phyloP scores from a whole-genome alignment of 2,888 invertebrate species.

The Mellilla xanthometata region DNA sequence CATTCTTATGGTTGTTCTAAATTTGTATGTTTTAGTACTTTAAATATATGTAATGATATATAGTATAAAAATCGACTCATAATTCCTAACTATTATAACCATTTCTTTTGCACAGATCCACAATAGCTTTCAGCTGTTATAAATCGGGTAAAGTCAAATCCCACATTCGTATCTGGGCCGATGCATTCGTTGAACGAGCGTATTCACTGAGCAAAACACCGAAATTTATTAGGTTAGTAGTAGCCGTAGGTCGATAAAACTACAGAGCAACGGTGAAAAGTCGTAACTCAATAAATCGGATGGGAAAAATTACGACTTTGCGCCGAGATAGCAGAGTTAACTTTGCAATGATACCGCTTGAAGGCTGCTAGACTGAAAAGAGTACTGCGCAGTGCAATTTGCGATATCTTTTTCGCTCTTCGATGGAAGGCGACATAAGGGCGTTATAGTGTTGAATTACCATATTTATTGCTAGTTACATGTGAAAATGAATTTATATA shows the following conservation, averaged over 20 bases:
- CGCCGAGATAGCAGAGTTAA: constrained; percentile 61
- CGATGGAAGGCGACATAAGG: constrained; percentile 79
- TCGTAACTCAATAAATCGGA: constrained; percentile 63
- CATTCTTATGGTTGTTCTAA: no score
- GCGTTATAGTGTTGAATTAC: constrained; percentile 79
- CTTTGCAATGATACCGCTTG: constrained; percentile 56
- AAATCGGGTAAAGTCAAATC: constrained; percentile 64
- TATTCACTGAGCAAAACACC: constrained; percentile 81
- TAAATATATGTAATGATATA: no score
- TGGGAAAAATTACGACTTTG: constrained; percentile 66
- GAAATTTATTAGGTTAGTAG: constrained; percentile 83
- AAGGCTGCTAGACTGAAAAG: constrained; percentile 76
- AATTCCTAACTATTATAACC: constrained; percentile 14
- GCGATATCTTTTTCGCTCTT: constrained; percentile 81
- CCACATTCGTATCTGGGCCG: constrained; percentile 75
- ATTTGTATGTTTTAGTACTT: no score
- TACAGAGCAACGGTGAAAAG: constrained; percentile 59
- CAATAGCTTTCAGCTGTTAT: constrained; percentile 44
- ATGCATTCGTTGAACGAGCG: constrained; percentile 78
- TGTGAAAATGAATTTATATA: constrained; percentile 76
- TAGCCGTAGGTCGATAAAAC: constrained; percentile 82
- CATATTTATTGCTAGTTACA: constrained; percentile 81
- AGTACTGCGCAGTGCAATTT: constrained; percentile 81
- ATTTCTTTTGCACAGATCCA: constrained; percentile 28
- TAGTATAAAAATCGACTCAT: no score